A percentile compares a stretch with the other conserved stretches of the same genome.
These are phyloP conservation scores for Chloromyia formosa DNA, from an alignment of 2,888 invertebrate genomes.

Conservation along the genomic window DNA sequence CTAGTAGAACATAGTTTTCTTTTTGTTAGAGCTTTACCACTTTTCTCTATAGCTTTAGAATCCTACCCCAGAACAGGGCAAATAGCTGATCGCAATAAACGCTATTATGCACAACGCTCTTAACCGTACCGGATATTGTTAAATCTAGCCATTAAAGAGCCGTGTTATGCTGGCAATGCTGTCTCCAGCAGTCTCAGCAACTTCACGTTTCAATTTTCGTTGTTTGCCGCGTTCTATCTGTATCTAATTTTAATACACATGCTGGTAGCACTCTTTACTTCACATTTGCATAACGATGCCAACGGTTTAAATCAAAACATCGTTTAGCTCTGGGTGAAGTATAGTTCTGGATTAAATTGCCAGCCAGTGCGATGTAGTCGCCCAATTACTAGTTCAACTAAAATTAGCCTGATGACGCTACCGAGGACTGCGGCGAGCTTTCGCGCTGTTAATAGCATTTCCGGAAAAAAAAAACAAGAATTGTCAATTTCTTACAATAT, in stretches of 20 bases:
- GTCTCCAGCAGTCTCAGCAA: neutral
- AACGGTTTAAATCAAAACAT: neutral
- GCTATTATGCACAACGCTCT: too few relatives aligned
- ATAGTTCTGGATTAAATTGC: too few relatives aligned
- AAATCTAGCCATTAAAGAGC: too few relatives aligned
- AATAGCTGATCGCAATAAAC: too few relatives aligned
- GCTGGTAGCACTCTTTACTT: neutral
- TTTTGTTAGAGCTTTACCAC: too few relatives aligned
- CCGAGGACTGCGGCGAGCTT: conserved; percentile 4
- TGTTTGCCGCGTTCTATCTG: neutral
- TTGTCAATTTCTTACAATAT: conserved; percentile 9
- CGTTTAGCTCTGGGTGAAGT: neutral
- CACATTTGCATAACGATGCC: neutral
- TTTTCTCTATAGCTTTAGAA: too few relatives aligned
- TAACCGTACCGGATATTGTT: too few relatives aligned
- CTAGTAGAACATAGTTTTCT: too few relatives aligned
- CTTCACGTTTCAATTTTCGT: conserved; percentile 4
- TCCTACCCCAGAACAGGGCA: too few relatives aligned
- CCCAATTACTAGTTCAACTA: neutral
- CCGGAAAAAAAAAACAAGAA: neutral
- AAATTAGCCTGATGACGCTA: conserved; percentile 24
- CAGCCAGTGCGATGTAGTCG: neutral
- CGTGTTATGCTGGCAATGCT: too few relatives aligned
- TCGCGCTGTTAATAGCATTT: neutral
- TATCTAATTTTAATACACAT: conserved; percentile 29